Percentiles rank a stretch among this genome's conserved stretches.
phyloP scores from a whole-genome alignment of 2,797 vertebrate species.

The Clarias laeviceps region DNA sequence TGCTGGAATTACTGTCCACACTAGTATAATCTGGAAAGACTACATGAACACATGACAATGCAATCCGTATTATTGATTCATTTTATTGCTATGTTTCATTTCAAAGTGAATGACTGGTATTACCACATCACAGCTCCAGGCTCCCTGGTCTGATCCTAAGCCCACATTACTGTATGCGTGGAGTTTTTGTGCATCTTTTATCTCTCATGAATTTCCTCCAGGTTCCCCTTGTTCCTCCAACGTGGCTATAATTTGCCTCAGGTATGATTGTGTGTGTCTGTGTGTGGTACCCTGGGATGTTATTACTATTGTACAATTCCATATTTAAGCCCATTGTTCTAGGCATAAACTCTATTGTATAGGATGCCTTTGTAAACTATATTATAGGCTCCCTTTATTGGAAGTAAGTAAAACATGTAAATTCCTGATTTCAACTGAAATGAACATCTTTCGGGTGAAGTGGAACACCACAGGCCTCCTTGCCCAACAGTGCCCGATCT shows the following conservation, averaged over 20 bases:
- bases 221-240: background rate
- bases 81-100: background rate
- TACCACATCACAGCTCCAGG: background rate
- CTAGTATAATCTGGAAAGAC: conserved; percentile 10
- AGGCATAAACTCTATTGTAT: background rate
- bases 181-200: background rate
- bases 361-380: background rate
- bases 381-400: background rate
- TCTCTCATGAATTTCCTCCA: background rate
- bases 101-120: background rate
- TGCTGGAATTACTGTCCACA: conserved; percentile 19
- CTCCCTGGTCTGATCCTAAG: background rate
- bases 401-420: background rate
- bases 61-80: background rate
- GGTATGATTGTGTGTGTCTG: background rate
- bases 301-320: background rate
- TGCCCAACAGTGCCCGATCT: background rate
- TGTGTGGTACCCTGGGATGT: background rate
- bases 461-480: background rate
- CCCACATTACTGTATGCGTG: background rate
- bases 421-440: background rate
- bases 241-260: background rate
- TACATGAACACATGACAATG: background rate
- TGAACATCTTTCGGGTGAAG: background rate
- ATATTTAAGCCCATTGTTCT: background rate